A percentile compares a stretch with the other conserved stretches of the same genome.
Evolutionary conservation across 2,113 vertebrate genomes (phyloP).

Genomic region (Microtus montanus): DNA sequence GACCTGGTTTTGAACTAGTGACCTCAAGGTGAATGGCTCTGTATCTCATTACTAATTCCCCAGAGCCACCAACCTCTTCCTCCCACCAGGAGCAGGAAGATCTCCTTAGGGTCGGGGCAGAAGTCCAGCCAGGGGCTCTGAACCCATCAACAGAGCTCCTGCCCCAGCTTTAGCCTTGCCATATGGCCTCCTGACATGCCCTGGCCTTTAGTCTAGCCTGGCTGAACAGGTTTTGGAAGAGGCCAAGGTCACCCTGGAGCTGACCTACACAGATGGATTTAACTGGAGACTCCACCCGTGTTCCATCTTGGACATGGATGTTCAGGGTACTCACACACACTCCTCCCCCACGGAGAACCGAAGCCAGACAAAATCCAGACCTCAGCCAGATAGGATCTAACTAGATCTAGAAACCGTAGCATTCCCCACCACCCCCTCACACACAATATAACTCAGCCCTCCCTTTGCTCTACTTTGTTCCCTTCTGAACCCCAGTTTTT

Average conservation of each 20-base stretch:
- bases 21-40: constrained; percentile 69
- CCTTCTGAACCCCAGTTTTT: neutral
- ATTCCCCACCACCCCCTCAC: too few species aligned
- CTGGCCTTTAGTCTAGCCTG: constrained; percentile 21
- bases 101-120: neutral
- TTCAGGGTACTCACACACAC: neutral
- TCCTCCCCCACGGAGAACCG: neutral
- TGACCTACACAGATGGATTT: constrained; percentile 76
- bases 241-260: constrained; percentile 74
- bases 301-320: neutral
- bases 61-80: neutral
- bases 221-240: constrained; percentile 62
- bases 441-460: neutral
- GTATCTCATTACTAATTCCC: constrained; percentile 74
- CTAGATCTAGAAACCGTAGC: neutral
- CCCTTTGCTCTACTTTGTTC: neutral
- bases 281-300: constrained; percentile 33
- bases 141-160: neutral
- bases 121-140: constrained; percentile 65
- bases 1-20: constrained; percentile 78
- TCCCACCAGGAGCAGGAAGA: neutral
- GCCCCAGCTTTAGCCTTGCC: constrained; percentile 31
- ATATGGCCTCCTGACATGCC: constrained; percentile 64
- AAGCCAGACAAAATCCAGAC: neutral
- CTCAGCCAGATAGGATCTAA: neutral